Percentiles rank a stretch among this genome's conserved stretches.
Conservation (phyloP, 2,888 invertebrate genomes). For the Ligdia adustata region DNA sequence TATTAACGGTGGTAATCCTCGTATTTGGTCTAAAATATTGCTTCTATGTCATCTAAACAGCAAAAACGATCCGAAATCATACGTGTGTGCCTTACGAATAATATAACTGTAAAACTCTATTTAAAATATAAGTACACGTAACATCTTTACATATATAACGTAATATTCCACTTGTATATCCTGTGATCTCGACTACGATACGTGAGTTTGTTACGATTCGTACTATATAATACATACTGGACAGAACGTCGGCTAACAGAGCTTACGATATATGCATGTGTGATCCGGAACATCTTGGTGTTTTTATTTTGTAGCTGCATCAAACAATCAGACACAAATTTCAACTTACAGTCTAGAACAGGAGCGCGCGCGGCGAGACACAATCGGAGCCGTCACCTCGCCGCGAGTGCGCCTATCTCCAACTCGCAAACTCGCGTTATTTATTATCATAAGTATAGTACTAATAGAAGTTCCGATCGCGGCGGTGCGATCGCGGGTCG, state of each 20-base stretch:
- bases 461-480: slow-evolving; percentile 78
- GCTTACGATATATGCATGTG: slow-evolving; percentile 63
- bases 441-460: slow-evolving; percentile 82
- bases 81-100: slow-evolving; percentile 60
- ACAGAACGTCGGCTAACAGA: slow-evolving; percentile 74
- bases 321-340: slow-evolving; percentile 75
- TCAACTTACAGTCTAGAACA: slow-evolving; percentile 71
- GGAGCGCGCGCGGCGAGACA: slow-evolving; percentile 44
- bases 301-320: slow-evolving; percentile 73
- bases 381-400: slow-evolving; percentile 35
- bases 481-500: slow-evolving; percentile 68
- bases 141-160: slow-evolving; percentile 56
- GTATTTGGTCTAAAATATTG: slow-evolving; percentile 48
- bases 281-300: slow-evolving; percentile 68
- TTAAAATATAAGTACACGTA: slow-evolving; percentile 61
- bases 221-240: slow-evolving; percentile 55
- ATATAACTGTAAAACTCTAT: slow-evolving; percentile 65
- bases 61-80: slow-evolving; percentile 61
- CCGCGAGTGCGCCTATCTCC: slow-evolving; percentile 64
- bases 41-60: slow-evolving; percentile 59
- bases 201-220: slow-evolving; percentile 56
- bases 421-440: slow-evolving; percentile 70
- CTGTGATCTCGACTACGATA: slow-evolving; percentile 51
- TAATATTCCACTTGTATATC: slow-evolving; percentile 40
- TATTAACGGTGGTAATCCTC: slow-evolving; percentile 29